Conservation (phyloP, 2,797 vertebrate species). For the Tolypeutes matacus region DNA sequence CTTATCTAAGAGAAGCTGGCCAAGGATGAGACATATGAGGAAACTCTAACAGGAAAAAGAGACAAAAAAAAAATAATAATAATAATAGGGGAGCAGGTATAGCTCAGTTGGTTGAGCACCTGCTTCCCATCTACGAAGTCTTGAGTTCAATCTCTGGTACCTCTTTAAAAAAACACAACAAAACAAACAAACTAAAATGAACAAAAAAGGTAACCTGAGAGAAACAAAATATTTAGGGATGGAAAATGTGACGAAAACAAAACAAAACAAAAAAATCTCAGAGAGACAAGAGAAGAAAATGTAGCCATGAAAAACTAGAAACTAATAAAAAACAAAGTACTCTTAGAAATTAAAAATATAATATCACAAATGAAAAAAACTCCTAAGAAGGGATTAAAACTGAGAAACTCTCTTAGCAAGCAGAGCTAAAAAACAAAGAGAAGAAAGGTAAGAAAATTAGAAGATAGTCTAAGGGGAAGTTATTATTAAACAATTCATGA, state of each 20-base stretch:
- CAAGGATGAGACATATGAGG: neutral
- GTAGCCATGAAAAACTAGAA: neutral
- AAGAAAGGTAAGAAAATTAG: neutral
- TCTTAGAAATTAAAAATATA: slow-evolving; percentile 13
- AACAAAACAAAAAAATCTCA: neutral
- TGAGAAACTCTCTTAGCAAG: neutral
- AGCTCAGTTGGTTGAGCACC: no score
- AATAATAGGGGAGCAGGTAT: no score
- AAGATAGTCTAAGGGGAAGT: neutral
- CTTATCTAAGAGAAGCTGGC: neutral
- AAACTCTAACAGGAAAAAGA: neutral
- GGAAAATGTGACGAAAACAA: neutral
- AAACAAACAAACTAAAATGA: neutral
- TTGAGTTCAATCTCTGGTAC: no score
- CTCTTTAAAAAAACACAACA: no score
- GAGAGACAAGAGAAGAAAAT: slow-evolving; percentile 7
- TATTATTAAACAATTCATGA: slow-evolving; percentile 18
- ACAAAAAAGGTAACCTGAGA: neutral
- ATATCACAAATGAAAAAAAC: neutral
- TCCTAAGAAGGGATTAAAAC: neutral
- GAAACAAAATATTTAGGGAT: neutral
- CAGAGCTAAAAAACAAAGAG: neutral
- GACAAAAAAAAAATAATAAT: slow-evolving; percentile 23
- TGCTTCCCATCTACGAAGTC: no score
- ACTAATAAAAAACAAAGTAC: neutral